Evolutionary conservation across 2,113 vertebrate genomes (phyloP).

Genomic region (Lepidothrix coronata): DNA sequence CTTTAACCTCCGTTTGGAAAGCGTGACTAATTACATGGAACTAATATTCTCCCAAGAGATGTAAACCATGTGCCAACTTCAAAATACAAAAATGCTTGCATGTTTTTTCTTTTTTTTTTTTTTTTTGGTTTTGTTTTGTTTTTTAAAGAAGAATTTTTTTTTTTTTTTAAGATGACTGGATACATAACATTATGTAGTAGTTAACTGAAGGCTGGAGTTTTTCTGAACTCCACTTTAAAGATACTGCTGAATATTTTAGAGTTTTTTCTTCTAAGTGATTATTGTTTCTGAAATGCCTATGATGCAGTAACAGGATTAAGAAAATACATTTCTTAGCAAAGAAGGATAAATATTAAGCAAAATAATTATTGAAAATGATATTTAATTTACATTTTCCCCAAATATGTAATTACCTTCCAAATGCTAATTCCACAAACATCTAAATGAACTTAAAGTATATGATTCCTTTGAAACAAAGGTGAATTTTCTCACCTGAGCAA

Average conservation of each 20-base stretch:
- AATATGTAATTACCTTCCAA: not conserved
- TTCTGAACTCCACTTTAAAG: not conserved
- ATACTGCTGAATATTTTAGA: not conserved
- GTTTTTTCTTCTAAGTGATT: not conserved
- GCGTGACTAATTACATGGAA: slow-evolving; percentile 72
- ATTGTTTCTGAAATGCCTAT: not conserved
- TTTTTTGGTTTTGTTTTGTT: not conserved
- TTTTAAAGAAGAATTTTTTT: not conserved
- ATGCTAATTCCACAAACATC: not conserved
- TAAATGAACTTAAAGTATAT: not conserved
- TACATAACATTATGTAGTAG: not conserved
- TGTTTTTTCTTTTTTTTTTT: not conserved
- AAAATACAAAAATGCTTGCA: slow-evolving; percentile 51
- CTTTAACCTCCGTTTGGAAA: slow-evolving; percentile 67
- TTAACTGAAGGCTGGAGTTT: not conserved
- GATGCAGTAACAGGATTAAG: not conserved
- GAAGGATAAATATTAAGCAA: not conserved
- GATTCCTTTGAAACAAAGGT: not conserved
- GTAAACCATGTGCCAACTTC: slow-evolving; percentile 59
- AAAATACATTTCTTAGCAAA: not conserved
- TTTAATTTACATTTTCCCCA: not conserved
- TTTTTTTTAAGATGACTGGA: not conserved
- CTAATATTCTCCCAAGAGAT: slow-evolving; percentile 65
- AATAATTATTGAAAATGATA: not conserved
- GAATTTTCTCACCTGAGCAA: not conserved